Percentiles rank a stretch among this genome's conserved stretches.
Evolutionary conservation across 2,797 vertebrate species (phyloP).

Genomic region (Megaceryle alcyon): DNA sequence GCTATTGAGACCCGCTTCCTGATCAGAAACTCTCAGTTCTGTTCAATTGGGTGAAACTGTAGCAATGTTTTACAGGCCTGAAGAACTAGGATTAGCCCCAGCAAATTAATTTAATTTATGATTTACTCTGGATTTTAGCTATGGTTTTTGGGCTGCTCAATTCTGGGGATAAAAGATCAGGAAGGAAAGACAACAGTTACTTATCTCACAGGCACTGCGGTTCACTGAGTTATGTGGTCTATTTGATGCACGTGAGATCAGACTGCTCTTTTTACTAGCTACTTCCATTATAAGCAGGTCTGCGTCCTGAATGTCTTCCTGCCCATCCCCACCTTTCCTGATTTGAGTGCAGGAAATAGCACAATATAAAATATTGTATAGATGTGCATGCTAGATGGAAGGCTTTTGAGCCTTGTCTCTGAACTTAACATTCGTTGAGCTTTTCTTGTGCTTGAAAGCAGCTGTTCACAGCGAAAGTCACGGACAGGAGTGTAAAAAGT

Average conservation of each 20-base stretch:
- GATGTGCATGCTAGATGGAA: not conserved
- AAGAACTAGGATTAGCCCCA: not conserved
- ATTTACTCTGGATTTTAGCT: constrained; percentile 5
- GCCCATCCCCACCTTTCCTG: constrained; percentile 49
- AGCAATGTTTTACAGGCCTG: not conserved
- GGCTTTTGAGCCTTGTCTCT: not conserved
- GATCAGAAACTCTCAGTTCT: not conserved
- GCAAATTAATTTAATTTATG: not conserved
- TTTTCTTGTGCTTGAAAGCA: not conserved
- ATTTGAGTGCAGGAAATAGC: constrained; percentile 40
- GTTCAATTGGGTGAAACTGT: not conserved
- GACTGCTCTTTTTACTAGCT: not conserved
- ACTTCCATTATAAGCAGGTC: constrained; percentile 43
- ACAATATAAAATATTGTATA: not conserved
- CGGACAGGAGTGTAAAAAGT: not conserved
- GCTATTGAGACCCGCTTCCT: accelerated
- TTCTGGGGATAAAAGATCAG: constrained; percentile 43
- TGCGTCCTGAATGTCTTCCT: constrained; percentile 39
- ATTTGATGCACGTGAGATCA: not conserved
- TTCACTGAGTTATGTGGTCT: constrained; percentile 46
- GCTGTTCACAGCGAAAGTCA: not conserved
- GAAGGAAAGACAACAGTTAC: constrained; percentile 51
- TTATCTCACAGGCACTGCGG: constrained; percentile 30
- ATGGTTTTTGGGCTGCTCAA: not conserved
- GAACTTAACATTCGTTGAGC: not conserved